Evolutionary conservation across 2,797 vertebrate species (phyloP).

Genomic region (Malacoraja senta): DNA sequence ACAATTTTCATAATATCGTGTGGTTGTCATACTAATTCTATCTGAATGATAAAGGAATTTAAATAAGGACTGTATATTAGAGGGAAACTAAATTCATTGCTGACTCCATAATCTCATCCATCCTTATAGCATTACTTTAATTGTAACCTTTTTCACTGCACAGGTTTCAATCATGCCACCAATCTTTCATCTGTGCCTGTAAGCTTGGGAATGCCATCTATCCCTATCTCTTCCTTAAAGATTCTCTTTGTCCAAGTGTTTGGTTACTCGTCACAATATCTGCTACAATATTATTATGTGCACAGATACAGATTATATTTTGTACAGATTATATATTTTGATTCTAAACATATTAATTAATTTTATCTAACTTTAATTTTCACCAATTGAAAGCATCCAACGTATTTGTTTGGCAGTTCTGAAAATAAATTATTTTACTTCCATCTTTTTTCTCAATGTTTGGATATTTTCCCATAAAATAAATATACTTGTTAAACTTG

Average conservation of each 20-base stretch:
- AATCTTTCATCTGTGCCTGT: too few relatives aligned
- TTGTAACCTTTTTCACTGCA: too few relatives aligned
- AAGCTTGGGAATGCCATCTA: too few relatives aligned
- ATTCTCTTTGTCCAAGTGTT: too few relatives aligned
- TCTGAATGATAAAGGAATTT: neutral
- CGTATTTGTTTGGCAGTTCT: neutral
- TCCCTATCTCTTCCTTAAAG: too few relatives aligned
- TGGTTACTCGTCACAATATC: too few relatives aligned
- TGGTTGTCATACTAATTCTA: neutral
- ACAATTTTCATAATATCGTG: neutral
- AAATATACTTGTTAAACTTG: neutral
- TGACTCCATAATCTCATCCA: neutral
- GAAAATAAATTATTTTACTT: neutral
- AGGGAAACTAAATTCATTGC: neutral
- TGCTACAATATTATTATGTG: neutral
- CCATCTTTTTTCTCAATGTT: neutral
- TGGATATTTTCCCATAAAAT: neutral
- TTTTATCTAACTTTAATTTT: neutral
- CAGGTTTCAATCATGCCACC: too few relatives aligned
- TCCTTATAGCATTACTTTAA: too few relatives aligned
- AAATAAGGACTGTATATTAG: neutral
- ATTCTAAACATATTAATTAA: neutral
- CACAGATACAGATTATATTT: too few relatives aligned
- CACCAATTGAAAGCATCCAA: neutral
- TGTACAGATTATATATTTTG: neutral